These are phyloP conservation scores for Furnarius figulus DNA, from an alignment of 2,113 vertebrate genomes.

Conservation along the genomic window DNA sequence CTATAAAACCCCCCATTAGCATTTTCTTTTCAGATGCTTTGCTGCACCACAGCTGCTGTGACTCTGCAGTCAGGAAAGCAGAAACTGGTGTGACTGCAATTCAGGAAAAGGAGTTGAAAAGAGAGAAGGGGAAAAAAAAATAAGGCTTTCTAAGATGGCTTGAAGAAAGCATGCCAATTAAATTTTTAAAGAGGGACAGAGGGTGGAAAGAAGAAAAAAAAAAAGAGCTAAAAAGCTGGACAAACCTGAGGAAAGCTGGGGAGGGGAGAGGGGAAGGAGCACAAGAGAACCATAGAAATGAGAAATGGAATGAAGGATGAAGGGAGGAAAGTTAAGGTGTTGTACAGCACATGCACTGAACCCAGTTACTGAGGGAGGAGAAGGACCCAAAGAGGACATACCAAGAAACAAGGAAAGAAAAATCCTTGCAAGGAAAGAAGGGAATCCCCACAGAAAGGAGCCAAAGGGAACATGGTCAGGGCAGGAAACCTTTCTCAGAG, in stretches of 20 bases:
- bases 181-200: slow-evolving; percentile 43
- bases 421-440: background rate
- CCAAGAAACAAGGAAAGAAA: background rate
- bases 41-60: slow-evolving; percentile 65
- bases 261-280: background rate
- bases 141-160: slow-evolving; percentile 58
- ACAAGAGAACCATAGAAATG: slow-evolving; percentile 1
- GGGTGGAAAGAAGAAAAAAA: background rate
- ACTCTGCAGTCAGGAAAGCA: slow-evolving; percentile 70
- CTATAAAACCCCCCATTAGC: slow-evolving; percentile 52
- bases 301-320: background rate
- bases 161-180: slow-evolving; percentile 68
- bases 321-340: background rate
- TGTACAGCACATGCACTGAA: background rate
- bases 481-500: background rate
- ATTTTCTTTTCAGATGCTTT: slow-evolving; percentile 68
- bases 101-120: slow-evolving; percentile 64
- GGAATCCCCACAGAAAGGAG: background rate
- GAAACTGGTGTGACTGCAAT: slow-evolving; percentile 61
- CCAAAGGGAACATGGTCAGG: background rate
- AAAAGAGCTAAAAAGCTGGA: slow-evolving; percentile 32
- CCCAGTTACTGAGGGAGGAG: background rate
- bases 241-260: slow-evolving; percentile 20
- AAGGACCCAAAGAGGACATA: background rate
- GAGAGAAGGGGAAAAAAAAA: slow-evolving; percentile 5